A percentile compares a stretch with the other conserved stretches of the same genome.
Evolutionary conservation across 2,797 vertebrate species (phyloP).

Genomic region (Masticophis lateralis): DNA sequence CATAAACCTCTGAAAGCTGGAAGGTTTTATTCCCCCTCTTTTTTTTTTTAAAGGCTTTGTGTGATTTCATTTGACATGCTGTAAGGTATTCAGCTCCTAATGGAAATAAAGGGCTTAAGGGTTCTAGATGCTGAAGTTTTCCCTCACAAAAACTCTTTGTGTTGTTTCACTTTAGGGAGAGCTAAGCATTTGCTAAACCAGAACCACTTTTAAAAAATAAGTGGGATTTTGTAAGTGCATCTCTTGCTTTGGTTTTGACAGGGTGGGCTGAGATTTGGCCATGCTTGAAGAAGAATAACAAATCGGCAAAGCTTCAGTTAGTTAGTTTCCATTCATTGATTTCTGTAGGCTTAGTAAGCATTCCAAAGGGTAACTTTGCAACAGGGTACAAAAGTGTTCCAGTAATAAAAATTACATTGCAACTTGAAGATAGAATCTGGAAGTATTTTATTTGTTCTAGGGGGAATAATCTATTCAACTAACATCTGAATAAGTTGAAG

Average conservation of each 20-base stretch:
- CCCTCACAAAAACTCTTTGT: not conserved
- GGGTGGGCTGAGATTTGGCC: not conserved
- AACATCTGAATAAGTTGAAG: not conserved
- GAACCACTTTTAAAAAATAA: not conserved
- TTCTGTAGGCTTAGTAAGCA: not conserved
- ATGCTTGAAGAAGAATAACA: not conserved
- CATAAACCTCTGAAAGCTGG: not conserved
- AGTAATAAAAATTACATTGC: not conserved
- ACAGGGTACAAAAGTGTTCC: not conserved
- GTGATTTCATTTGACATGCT: not conserved
- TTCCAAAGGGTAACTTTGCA: not conserved
- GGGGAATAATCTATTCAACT: conserved; percentile 29
- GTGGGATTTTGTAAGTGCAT: not conserved
- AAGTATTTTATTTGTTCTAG: not conserved
- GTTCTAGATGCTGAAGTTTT: not conserved
- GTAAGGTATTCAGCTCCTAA: not conserved
- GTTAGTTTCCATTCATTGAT: not conserved
- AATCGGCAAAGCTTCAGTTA: not conserved
- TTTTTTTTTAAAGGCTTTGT: not conserved
- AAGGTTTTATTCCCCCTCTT: not conserved
- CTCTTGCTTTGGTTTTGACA: not conserved
- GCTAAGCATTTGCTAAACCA: not conserved
- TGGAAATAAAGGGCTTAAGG: conserved; percentile 8
- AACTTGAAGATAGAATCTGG: not conserved
- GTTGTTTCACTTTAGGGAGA: not conserved